These are phyloP conservation scores for Drosophila eugracilis DNA, from an alignment of 1,140 invertebrate species.

Conservation along the genomic window DNA sequence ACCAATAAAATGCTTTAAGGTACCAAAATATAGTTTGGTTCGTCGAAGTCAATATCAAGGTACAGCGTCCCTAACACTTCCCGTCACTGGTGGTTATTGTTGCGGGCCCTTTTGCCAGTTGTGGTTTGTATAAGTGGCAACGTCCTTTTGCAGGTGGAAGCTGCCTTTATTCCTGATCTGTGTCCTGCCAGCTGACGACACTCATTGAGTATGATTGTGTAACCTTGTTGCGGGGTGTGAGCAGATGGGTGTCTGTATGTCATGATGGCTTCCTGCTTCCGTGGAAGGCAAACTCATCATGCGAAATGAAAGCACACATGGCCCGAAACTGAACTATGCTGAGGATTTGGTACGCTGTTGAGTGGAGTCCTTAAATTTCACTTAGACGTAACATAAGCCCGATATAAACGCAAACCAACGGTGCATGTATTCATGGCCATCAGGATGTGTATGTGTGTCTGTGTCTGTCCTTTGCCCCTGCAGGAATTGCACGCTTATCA, in stretches of 20 bases:
- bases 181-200: constrained; percentile 44
- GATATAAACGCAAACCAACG: constrained; percentile 78
- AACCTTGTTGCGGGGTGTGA: constrained; percentile 15
- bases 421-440: constrained; percentile 79
- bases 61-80: neutral
- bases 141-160: constrained; percentile 68
- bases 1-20: too few species aligned
- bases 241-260: constrained; percentile 35
- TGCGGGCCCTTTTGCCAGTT: constrained; percentile 31
- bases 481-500: constrained; percentile 80
- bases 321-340: constrained; percentile 59
- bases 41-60: too few species aligned
- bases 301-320: constrained; percentile 50
- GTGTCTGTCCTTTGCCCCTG: constrained; percentile 34
- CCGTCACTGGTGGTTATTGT: constrained; percentile 23
- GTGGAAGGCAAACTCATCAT: constrained; percentile 75
- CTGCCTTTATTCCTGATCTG: constrained; percentile 26
- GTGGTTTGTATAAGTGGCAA: constrained; percentile 70
- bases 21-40: neutral
- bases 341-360: constrained; percentile 70
- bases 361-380: constrained; percentile 82
- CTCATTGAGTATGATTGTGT: constrained; percentile 37
- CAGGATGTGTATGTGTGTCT: constrained; percentile 30
- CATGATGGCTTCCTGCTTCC: constrained; percentile 79
- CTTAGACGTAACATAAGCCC: constrained; percentile 82